Evolutionary conservation across 2,888 invertebrate genomes (phyloP), one percentile per base, ranked within the genome.

Genomic region (Amiota mariae): DNA sequence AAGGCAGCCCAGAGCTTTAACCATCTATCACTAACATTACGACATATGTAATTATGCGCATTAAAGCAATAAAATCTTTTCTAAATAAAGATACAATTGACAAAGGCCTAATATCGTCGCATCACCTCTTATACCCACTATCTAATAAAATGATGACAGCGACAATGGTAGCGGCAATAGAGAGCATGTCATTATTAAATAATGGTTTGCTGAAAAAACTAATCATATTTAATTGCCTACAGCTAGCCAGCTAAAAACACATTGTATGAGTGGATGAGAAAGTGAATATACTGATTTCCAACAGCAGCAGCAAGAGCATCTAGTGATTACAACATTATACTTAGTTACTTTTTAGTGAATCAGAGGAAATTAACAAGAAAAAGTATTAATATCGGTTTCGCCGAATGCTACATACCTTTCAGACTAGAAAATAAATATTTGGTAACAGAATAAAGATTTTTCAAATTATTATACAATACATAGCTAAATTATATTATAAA

Each of bases 1-100:
- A 24, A 24, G 8, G 36, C 8, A 36, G 36, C 4, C 36, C 36
- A 36, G 36, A 36, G 36, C 36, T 36, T 2, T 6, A 36, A 59
- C 59, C 15, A 18, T 20, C 18, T 20, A 12, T 18, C 59, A 18
- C 11, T 18, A 59, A 59, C 20, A 59, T 20, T 20, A 59, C 15
- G 36, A 54, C 67, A 68, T n/a, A n/a, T n/a, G n/a, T 72, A 64
- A 72, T 72, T 64, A 72, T 64, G 64, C 13, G 64, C 56, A 56
- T 72, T 36, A 2, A 4, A 36, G 63, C 20, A 20, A 68, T 68
- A 68, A 68, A 24, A 51, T 54, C 54, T 18, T 54, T 54, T 51
- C 24, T 68, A 54, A 54, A 24, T 10, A 48, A 15, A 49, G 20
- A 49, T 18, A 48, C 15, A 48, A n/a, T 12, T 63, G 13, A 11